Conservation (phyloP, 2,113 vertebrate species). For the Pogonocichla stellata region DNA sequence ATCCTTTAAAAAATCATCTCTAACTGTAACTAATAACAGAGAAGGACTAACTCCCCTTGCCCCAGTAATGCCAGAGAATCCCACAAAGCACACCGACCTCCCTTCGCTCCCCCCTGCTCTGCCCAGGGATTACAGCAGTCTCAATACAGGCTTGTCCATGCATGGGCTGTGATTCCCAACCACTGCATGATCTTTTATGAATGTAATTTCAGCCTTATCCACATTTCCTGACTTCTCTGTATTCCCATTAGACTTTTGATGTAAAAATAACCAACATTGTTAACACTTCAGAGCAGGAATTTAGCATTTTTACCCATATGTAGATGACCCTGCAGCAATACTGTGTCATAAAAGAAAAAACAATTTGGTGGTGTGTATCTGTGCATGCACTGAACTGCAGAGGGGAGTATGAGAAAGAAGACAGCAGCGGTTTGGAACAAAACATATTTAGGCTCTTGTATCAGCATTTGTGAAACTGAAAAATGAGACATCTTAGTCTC, state of each 20-base stretch:
- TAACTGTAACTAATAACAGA: neutral
- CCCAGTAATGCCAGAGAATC: conserved; percentile 36
- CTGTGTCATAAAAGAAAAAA: neutral
- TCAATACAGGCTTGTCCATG: conserved; percentile 15
- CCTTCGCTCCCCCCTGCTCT: conserved; percentile 9
- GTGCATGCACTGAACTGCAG: neutral
- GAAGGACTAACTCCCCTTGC: neutral
- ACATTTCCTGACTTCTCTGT: conserved; percentile 11
- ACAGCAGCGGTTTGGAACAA: neutral
- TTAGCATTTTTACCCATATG: neutral
- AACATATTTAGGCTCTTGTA: neutral
- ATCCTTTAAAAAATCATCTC: neutral
- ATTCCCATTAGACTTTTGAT: neutral
- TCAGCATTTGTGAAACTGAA: neutral
- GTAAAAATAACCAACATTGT: neutral
- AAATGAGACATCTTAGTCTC: neutral
- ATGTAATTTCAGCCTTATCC: conserved; percentile 33
- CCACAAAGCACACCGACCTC: conserved; percentile 42
- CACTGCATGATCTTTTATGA: neutral
- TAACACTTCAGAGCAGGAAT: neutral
- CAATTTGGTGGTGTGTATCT: neutral
- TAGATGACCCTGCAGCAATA: neutral
- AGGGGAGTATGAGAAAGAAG: neutral
- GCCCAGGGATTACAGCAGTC: conserved; percentile 28
- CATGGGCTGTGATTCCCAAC: conserved; percentile 26